phyloP scores from a whole-genome alignment of 2,888 invertebrate genomes.

The Octodonta nipae region DNA sequence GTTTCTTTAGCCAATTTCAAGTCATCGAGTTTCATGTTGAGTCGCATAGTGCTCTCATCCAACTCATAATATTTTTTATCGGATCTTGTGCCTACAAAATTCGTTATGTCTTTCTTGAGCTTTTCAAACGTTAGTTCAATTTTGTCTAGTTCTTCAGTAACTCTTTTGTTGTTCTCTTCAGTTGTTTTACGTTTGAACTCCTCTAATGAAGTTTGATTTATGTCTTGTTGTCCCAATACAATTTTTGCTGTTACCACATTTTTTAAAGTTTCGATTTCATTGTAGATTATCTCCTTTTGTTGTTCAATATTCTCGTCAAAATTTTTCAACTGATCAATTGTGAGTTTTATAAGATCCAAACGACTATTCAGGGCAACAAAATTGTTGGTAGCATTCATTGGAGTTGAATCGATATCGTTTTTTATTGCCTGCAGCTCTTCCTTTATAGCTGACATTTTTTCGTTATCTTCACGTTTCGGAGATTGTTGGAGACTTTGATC shows the following conservation, averaged over 20 bases:
- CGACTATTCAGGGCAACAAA: slow-evolving; percentile 15
- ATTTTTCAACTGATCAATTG: slow-evolving; percentile 13
- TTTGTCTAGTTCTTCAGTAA: slow-evolving; percentile 8
- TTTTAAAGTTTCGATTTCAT: slow-evolving; percentile 16
- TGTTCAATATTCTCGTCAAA: slow-evolving; percentile 15
- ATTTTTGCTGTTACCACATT: slow-evolving; percentile 18
- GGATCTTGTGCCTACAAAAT: slow-evolving; percentile 15
- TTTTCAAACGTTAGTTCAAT: slow-evolving; percentile 14
- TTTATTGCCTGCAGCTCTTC: slow-evolving; percentile 14
- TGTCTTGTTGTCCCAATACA: slow-evolving; percentile 13
- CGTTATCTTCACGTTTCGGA: slow-evolving; percentile 8
- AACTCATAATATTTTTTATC: slow-evolving; percentile 16
- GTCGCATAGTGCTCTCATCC: slow-evolving; percentile 14
- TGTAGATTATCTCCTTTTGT: slow-evolving; percentile 14
- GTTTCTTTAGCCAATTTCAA: slow-evolving; percentile 13
- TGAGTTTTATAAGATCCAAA: slow-evolving; percentile 16
- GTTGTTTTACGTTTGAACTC: slow-evolving; percentile 8
- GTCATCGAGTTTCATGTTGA: slow-evolving; percentile 16
- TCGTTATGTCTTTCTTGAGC: slow-evolving; percentile 12
- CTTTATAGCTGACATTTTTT: slow-evolving; percentile 14
- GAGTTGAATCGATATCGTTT: slow-evolving; percentile 13
- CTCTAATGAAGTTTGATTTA: slow-evolving; percentile 12
- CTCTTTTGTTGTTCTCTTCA: slow-evolving; percentile 3
- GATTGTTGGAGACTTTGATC: slow-evolving; percentile 16
- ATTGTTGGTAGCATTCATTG: slow-evolving; percentile 10